A percentile compares a stretch with the other conserved stretches of the same genome.
Evolutionary conservation across 2,888 invertebrate genomes (phyloP).

Genomic region (Spodoptera picta): DNA sequence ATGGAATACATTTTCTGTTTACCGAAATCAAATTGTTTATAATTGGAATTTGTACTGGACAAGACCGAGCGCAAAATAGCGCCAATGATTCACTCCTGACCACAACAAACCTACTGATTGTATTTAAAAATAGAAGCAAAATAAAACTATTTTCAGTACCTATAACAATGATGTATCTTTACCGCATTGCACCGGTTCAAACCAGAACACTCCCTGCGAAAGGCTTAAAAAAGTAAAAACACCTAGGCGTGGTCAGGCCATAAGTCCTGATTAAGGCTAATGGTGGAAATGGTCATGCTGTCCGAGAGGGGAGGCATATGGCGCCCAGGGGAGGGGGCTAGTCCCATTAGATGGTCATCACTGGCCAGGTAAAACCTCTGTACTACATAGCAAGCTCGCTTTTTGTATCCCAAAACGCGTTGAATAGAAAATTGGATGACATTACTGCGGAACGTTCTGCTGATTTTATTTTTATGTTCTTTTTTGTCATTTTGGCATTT

Average conservation of each 20-base stretch:
- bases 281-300: constrained; percentile 62
- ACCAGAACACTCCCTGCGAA: constrained; percentile 25
- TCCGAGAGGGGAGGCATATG: constrained; percentile 53
- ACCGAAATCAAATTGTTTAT: no score
- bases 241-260: constrained; percentile 62
- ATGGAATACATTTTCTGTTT: no score
- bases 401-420: constrained; percentile 31
- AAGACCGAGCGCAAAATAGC: no score
- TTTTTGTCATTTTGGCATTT: neutral
- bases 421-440: constrained; percentile 40
- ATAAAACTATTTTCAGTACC: no score
- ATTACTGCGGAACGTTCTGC: constrained; percentile 24
- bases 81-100: neutral
- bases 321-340: constrained; percentile 55
- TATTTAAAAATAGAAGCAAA: neutral
- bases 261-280: constrained; percentile 76
- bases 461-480: constrained; percentile 28
- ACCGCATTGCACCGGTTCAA: constrained; percentile 32
- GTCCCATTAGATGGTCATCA: constrained; percentile 68
- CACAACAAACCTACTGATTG: neutral
- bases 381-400: constrained; percentile 39
- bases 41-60: neutral
- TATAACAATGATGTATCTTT: constrained; percentile 12
- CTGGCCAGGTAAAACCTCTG: constrained; percentile 59
- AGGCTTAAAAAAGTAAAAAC: constrained; percentile 56